These are phyloP conservation scores for Aplysia californica DNA, from an alignment of 1,140 invertebrate species.

Conservation along the genomic window DNA sequence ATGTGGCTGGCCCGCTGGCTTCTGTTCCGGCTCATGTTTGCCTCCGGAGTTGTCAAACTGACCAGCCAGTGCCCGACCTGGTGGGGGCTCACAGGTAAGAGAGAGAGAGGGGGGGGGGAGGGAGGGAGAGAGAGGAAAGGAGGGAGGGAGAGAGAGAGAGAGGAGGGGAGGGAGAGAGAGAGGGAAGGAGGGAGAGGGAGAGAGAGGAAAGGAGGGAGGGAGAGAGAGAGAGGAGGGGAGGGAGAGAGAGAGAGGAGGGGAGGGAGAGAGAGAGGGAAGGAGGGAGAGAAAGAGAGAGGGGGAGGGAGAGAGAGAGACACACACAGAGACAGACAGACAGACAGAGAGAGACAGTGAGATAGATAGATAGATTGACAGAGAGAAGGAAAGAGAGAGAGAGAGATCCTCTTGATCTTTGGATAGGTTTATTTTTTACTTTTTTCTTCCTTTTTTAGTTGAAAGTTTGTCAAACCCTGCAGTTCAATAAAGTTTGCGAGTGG, in stretches of 20 bases:
- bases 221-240: background rate
- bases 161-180: background rate
- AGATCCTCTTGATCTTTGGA: no score
- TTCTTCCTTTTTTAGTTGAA: background rate
- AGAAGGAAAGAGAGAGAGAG: background rate
- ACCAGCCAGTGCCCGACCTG: constrained; percentile 81
- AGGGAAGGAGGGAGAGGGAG: background rate
- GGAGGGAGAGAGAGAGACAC: background rate
- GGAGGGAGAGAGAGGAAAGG: background rate
- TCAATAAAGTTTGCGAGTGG: background rate
- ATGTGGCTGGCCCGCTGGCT: constrained; percentile 84
- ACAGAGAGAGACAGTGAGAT: background rate
- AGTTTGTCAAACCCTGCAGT: background rate
- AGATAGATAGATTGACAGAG: background rate
- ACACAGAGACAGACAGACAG: background rate
- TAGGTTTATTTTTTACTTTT: no score
- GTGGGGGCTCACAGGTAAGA: constrained; percentile 83
- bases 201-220: background rate
- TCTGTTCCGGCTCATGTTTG: constrained; percentile 82
- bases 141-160: background rate
- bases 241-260: background rate
- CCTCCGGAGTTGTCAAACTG: constrained; percentile 81
- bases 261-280: background rate
- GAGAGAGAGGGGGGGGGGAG: background rate
- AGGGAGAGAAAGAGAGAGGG: background rate